These are phyloP conservation scores for Electrona antarctica DNA, from an alignment of 2,113 vertebrate species.

Conservation along the genomic window DNA sequence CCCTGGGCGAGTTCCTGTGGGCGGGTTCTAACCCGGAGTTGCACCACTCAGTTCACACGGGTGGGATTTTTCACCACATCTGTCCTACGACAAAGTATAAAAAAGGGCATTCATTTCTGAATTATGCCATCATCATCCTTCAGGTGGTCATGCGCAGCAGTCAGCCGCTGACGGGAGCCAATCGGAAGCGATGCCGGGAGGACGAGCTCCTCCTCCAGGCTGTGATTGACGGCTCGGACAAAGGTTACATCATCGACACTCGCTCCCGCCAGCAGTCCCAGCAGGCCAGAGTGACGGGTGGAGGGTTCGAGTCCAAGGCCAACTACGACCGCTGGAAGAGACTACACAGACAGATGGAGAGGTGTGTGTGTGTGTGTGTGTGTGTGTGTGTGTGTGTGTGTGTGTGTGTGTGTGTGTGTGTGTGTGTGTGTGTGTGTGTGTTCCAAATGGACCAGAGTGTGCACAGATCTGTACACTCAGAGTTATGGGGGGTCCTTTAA, in stretches of 20 bases:
- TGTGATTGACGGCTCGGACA: conserved; percentile 52
- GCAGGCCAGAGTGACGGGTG: conserved; percentile 79
- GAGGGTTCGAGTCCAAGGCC: conserved; percentile 84
- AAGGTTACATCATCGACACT: conserved; percentile 83
- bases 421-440: neutral
- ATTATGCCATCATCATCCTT: too few species aligned
- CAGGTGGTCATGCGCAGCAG: conserved; percentile 86
- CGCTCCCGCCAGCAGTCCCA: conserved; percentile 82
- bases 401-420: neutral
- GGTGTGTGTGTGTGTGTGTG: conserved; percentile 60
- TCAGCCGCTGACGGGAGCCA: conserved; percentile 83
- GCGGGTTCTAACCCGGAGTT: too few species aligned
- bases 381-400: neutral
- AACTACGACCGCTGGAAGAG: conserved; percentile 80
- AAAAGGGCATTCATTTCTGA: too few species aligned
- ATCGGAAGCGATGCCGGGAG: conserved; percentile 81
- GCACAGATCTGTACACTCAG: too few species aligned
- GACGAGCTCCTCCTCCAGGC: conserved; percentile 81
- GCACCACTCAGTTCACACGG: too few species aligned
- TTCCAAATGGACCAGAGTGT: too few species aligned
- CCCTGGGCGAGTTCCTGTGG: too few species aligned
- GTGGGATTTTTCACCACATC: too few species aligned
- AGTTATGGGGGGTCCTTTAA: too few species aligned
- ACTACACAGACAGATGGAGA: conserved; percentile 84
- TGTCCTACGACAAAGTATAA: too few species aligned